These are phyloP conservation scores for Sebastes matsubarae DNA, from an alignment of 2,797 vertebrate genomes.

Conservation along the genomic window DNA sequence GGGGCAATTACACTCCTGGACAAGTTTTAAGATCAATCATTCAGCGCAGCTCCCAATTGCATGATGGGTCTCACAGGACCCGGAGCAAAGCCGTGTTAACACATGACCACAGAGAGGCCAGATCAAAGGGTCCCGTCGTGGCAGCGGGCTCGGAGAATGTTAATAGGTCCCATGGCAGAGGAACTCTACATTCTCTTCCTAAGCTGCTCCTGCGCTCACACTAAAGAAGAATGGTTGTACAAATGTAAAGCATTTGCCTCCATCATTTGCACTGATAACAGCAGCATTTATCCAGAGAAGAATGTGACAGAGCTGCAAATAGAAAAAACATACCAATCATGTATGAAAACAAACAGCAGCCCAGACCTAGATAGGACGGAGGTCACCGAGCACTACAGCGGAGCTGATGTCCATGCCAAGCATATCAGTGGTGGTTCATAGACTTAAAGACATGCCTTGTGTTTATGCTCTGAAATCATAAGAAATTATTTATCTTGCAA, in stretches of 20 bases:
- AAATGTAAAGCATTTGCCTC: constrained; percentile 11
- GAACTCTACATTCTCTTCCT: constrained; percentile 8
- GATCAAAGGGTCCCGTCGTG: constrained; percentile 64
- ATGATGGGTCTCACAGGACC: constrained; percentile 51
- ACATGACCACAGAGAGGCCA: constrained; percentile 60
- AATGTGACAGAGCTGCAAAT: background rate
- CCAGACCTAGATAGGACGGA: background rate
- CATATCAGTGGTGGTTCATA: background rate
- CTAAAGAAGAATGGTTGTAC: background rate
- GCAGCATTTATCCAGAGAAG: background rate
- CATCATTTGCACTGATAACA: background rate
- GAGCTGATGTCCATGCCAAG: background rate
- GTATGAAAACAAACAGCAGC: background rate
- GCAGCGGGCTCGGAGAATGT: constrained; percentile 52
- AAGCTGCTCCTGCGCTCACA: constrained; percentile 21
- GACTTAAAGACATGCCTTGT: background rate
- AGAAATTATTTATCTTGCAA: background rate
- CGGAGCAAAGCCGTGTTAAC: constrained; percentile 48
- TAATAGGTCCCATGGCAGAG: constrained; percentile 59
- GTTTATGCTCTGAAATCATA: background rate
- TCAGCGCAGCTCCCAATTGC: constrained; percentile 50
- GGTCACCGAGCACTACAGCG: background rate
- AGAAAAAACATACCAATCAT: background rate
- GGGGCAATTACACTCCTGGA: constrained; percentile 61
- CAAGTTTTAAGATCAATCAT: constrained; percentile 67